Conservation (phyloP, 2,113 vertebrate species). For the Takifugu flavidus region DNA sequence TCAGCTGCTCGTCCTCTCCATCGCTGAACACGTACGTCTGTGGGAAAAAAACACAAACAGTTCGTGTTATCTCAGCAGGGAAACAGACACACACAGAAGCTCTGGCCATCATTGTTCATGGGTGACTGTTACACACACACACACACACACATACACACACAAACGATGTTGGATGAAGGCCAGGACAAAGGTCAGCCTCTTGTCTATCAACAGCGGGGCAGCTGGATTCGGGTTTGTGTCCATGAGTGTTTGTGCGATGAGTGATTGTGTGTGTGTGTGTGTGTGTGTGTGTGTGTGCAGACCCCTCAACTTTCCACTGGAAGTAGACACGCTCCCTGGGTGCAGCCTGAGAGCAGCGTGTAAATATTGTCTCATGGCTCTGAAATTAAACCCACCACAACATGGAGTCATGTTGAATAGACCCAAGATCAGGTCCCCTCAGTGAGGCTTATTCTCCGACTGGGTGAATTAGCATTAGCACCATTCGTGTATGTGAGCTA, state of each 20-base stretch:
- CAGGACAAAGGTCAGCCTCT: constrained; percentile 29
- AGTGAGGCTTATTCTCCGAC: too few species aligned
- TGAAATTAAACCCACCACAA: background rate
- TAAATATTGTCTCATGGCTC: constrained; percentile 18
- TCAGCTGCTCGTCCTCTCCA: constrained; percentile 82
- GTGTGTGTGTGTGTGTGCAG: background rate
- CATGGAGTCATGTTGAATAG: too few species aligned
- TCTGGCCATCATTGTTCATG: background rate
- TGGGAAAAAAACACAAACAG: constrained; percentile 49
- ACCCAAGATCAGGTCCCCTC: too few species aligned
- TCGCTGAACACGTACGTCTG: constrained; percentile 94
- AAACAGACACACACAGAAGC: constrained; percentile 9
- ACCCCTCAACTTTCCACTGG: constrained; percentile 49
- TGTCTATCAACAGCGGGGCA: constrained; percentile 45
- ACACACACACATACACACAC: constrained; percentile 2
- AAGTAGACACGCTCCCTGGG: constrained; percentile 33
- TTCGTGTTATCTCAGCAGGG: constrained; percentile 31
- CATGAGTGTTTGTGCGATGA: constrained; percentile 28
- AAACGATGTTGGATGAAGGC: constrained; percentile 11
- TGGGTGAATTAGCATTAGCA: too few species aligned
- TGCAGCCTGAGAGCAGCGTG: background rate
- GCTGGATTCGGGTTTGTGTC: constrained; percentile 16
- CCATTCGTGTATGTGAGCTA: too few species aligned
- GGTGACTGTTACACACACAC: background rate
- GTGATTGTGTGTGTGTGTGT: constrained; percentile 43